These are phyloP conservation scores for Scelioninae gen. 1 DNA, from an alignment of 2,888 invertebrate species.

Conservation along the genomic window DNA sequence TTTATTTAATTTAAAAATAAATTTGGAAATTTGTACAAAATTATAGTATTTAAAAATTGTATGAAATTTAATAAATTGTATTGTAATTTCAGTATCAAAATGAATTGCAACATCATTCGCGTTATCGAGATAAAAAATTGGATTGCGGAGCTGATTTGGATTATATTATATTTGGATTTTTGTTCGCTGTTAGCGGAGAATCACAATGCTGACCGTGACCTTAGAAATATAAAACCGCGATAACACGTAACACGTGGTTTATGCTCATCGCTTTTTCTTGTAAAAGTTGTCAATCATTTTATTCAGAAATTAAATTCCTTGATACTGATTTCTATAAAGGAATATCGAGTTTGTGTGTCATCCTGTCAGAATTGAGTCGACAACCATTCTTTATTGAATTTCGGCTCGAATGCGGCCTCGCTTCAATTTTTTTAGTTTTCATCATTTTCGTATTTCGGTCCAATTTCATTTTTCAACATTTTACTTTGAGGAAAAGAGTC, in stretches of 20 bases:
- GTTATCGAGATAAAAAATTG: slow-evolving; percentile 11
- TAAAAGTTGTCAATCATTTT: slow-evolving; percentile 59
- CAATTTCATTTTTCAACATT: background rate
- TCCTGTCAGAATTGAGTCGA: slow-evolving; percentile 10
- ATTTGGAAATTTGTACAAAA: too few species aligned
- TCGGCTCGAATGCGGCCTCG: background rate
- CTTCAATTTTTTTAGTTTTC: background rate
- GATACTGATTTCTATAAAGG: slow-evolving; percentile 37
- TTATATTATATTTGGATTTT: slow-evolving; percentile 53
- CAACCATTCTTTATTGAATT: slow-evolving; percentile 14
- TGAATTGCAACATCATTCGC: background rate
- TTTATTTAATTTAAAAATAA: too few species aligned
- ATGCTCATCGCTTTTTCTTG: slow-evolving; percentile 56
- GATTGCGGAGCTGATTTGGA: slow-evolving; percentile 15
- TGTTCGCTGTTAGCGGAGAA: slow-evolving; percentile 49
- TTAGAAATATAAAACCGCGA: slow-evolving; percentile 64
- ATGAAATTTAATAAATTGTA: background rate
- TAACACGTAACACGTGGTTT: slow-evolving; percentile 67
- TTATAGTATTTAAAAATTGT: too few species aligned
- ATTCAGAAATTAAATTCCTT: slow-evolving; percentile 37
- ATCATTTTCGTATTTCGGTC: background rate
- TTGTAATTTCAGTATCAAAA: background rate
- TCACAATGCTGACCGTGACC: slow-evolving; percentile 70
- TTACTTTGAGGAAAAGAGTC: background rate
- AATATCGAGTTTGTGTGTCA: slow-evolving; percentile 16